Conservation (phyloP, 2,797 vertebrate species). For the Apogon talboti region DNA sequence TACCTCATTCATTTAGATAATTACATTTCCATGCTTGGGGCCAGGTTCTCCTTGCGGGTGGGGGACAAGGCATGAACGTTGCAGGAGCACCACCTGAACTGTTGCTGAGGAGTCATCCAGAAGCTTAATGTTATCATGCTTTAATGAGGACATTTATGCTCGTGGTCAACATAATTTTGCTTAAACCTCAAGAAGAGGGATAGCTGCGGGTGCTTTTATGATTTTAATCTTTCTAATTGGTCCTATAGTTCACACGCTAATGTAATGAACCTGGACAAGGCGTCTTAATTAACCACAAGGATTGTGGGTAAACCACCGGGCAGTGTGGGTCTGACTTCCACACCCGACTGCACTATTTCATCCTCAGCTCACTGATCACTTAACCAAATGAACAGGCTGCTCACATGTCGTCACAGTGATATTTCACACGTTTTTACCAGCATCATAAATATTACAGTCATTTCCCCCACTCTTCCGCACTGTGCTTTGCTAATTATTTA, state of each 20-base stretch:
- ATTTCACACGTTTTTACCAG: conserved; percentile 75
- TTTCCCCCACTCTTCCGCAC: conserved; percentile 28
- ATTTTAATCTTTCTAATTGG: conserved; percentile 80
- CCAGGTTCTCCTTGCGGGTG: conserved; percentile 52
- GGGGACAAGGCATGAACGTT: conserved; percentile 21
- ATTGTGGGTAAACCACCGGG: conserved; percentile 58
- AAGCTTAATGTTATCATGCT: conserved; percentile 61
- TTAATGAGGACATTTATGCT: conserved; percentile 74
- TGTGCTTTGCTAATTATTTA: conserved; percentile 70
- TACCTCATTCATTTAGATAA: conserved; percentile 73
- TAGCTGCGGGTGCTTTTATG: conserved; percentile 57
- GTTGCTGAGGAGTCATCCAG: conserved; percentile 34
- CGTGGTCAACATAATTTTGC: conserved; percentile 61
- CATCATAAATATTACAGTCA: conserved; percentile 69
- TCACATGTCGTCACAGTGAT: conserved; percentile 63
- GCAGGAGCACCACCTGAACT: conserved; percentile 37
- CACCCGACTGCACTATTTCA: conserved; percentile 55
- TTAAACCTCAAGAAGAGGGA: conserved; percentile 58
- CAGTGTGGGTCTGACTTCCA: conserved; percentile 14
- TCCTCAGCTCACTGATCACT: conserved; percentile 68
- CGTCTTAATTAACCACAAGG: conserved; percentile 59
- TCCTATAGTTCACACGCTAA: conserved; percentile 67
- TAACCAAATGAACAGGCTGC: conserved; percentile 77
- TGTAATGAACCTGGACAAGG: conserved; percentile 60
- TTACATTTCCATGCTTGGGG: conserved; percentile 64